Conservation (phyloP, 2,113 vertebrate genomes). For the Albula glossodonta region DNA sequence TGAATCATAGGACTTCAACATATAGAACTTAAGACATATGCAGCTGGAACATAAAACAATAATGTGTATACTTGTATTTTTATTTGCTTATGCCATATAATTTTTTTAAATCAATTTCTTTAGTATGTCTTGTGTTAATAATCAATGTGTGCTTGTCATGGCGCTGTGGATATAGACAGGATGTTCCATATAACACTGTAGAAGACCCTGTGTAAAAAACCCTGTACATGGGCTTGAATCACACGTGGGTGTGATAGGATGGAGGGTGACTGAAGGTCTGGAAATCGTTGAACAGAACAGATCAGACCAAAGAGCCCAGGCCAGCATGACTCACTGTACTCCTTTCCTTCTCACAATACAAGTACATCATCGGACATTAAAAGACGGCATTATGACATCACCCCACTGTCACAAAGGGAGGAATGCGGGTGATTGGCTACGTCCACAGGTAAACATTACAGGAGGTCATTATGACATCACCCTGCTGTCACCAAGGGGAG, state of each 20-base stretch:
- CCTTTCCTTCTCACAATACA: not conserved
- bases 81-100: too few species aligned
- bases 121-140: too few species aligned
- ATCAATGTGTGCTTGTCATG: too few species aligned
- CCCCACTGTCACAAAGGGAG: not conserved
- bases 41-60: too few species aligned
- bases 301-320: too few species aligned
- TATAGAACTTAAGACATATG: too few species aligned
- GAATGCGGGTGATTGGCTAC: conserved; percentile 59
- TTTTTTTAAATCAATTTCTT: too few species aligned
- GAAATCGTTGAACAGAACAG: not conserved
- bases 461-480: not conserved
- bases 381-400: not conserved
- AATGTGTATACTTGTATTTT: not conserved
- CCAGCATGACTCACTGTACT: not conserved
- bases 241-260: not conserved
- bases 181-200: too few species aligned
- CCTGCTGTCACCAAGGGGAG: not conserved
- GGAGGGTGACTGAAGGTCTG: not conserved
- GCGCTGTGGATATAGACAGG: too few species aligned
- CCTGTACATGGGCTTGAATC: not conserved
- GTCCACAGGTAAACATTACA: conserved; percentile 45
- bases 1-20: too few species aligned
- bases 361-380: not conserved
- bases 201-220: too few species aligned